Percentiles rank a stretch among this genome's conserved stretches.
Conservation (phyloP, 2,888 invertebrate genomes). For the Leptinotarsa haldemani region DNA sequence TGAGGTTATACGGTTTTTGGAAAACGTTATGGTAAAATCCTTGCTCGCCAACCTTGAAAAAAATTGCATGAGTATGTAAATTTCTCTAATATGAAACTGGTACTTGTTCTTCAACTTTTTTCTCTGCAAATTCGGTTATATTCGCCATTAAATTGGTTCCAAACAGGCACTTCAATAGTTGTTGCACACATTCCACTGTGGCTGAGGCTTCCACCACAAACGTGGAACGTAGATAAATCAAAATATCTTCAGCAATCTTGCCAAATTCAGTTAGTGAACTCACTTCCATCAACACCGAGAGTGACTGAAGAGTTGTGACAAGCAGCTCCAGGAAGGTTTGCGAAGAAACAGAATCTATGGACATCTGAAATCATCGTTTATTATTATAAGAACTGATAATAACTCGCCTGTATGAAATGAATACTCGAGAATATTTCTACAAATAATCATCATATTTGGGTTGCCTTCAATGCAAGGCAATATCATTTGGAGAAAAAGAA, state of each 20-base stretch:
- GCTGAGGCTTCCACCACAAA: conserved; percentile 77
- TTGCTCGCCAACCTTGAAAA: conserved; percentile 44
- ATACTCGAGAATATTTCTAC: too few relatives aligned
- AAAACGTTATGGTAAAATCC: conserved; percentile 64
- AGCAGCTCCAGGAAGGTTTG: conserved; percentile 79
- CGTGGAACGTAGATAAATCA: conserved; percentile 79
- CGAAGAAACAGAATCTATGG: conserved; percentile 80
- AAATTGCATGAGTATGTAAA: conserved; percentile 3
- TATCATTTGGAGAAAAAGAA: too few relatives aligned
- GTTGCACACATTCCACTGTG: conserved; percentile 81
- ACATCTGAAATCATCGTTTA: conserved; percentile 70
- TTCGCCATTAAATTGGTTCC: conserved; percentile 76
- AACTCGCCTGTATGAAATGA: neutral
- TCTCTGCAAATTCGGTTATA: conserved; percentile 58
- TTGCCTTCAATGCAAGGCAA: too few relatives aligned
- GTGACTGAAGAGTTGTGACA: conserved; percentile 72
- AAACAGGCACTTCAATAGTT: conserved; percentile 81
- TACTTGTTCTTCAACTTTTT: conserved; percentile 30
- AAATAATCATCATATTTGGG: too few relatives aligned
- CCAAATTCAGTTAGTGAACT: conserved; percentile 78
- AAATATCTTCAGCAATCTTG: conserved; percentile 81
- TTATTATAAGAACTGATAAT: conserved; percentile 25
- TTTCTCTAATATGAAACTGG: neutral
- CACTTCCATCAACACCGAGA: conserved; percentile 79
- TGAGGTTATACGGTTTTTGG: conserved; percentile 61